These are phyloP conservation scores for Siderastrea siderea DNA, from an alignment of 92 coral and sea anemone species.

Conservation along the genomic window DNA sequence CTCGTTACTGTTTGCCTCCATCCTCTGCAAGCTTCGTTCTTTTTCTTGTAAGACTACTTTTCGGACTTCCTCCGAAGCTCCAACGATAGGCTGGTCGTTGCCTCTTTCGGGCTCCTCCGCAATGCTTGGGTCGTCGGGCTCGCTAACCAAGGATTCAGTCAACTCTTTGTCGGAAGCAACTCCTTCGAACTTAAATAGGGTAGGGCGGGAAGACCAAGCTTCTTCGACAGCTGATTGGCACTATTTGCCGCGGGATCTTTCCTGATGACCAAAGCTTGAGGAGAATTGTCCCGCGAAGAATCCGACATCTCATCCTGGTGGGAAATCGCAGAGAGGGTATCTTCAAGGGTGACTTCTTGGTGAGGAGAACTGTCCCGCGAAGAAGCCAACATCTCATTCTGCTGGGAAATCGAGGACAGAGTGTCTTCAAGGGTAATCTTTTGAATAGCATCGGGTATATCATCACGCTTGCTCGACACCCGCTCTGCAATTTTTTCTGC, in stretches of 20 bases:
- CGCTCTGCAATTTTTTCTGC: background rate
- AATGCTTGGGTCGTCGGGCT: background rate
- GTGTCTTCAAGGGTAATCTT: background rate
- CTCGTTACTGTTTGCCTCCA: slow-evolving; percentile 4
- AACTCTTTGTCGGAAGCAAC: background rate
- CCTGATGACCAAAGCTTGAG: too few relatives aligned
- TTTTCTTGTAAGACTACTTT: background rate
- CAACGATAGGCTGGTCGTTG: background rate
- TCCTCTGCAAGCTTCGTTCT: background rate
- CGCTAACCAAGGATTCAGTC: background rate
- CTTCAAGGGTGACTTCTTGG: background rate
- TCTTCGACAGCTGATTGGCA: background rate
- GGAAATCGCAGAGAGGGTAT: background rate
- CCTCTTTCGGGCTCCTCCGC: background rate
- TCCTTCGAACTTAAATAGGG: background rate
- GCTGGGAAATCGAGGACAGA: background rate
- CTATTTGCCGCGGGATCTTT: background rate
- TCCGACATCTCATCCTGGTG: background rate
- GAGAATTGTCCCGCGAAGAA: background rate
- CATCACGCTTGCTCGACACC: background rate
- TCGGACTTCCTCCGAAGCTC: slow-evolving; percentile 4
- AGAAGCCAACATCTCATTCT: background rate
- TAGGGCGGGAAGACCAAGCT: background rate
- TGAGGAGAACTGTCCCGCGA: background rate
- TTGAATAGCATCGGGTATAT: background rate